Conservation (phyloP, 2,888 invertebrate species). For the Monopis laevigella region DNA sequence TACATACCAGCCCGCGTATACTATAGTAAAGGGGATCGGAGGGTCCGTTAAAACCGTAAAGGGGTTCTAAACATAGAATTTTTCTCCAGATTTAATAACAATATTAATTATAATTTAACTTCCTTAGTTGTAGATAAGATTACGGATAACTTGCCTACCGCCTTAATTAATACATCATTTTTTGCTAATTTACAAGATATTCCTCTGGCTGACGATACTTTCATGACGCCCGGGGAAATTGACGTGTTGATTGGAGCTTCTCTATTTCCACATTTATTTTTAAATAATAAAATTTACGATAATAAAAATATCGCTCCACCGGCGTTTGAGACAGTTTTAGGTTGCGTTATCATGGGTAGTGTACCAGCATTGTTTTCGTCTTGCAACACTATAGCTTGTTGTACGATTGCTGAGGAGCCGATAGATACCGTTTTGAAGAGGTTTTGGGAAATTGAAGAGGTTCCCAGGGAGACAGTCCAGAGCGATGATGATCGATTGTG, state of each 20-base stretch:
- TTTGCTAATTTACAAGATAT: slow-evolving; percentile 11
- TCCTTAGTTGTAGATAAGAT: slow-evolving; percentile 17
- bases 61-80: slow-evolving; percentile 11
- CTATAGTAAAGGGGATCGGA: slow-evolving; percentile 16
- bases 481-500: too few species aligned
- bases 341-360: slow-evolving; percentile 16
- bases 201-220: slow-evolving; percentile 16
- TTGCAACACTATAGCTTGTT: slow-evolving; percentile 9
- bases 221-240: slow-evolving; percentile 14
- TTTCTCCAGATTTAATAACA: slow-evolving; percentile 15
- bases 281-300: slow-evolving; percentile 10
- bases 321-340: slow-evolving; percentile 16
- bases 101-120: slow-evolving; percentile 14
- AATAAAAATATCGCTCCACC: neutral
- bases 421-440: slow-evolving; percentile 12
- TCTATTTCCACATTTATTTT: slow-evolving; percentile 16
- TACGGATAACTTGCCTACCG: slow-evolving; percentile 16
- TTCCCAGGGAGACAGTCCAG: too few species aligned
- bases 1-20: neutral
- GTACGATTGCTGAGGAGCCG: neutral
- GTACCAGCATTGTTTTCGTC: slow-evolving; percentile 9
- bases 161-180: slow-evolving; percentile 8
- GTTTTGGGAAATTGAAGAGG: slow-evolving; percentile 15
- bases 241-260: slow-evolving; percentile 17
- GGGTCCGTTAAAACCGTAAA: slow-evolving; percentile 13